Base-by-base conservation (phyloP, 2,797 vertebrate species). In the Gadopsis bispinosus region DNA sequence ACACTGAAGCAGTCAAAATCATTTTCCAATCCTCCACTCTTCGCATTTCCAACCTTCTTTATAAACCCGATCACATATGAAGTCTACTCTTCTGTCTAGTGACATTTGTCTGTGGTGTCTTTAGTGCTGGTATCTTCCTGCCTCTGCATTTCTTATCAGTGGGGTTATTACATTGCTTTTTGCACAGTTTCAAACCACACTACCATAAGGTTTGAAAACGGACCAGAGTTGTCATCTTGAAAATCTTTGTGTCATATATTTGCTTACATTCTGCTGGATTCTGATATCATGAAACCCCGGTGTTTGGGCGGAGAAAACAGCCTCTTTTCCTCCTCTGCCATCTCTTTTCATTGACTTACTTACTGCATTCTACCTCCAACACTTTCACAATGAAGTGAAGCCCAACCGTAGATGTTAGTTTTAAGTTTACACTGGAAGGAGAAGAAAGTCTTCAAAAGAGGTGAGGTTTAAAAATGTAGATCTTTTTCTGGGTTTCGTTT, bases 21-120 rank as follows among this genome's bases (percentile, higher is more conserved):
- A 61, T 53, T 73, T 75, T 58, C 69, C 43, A 72, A 55, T 73
- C 20, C 39, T 65, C 51, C n/a, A 63, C 63, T 81, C 53, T 59
- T 56, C 59, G 22, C 60, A 75, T 76, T 83, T 83, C 19, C 26
- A 4, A 61, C 50, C 59, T 64, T 83, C 79, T 81, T 89, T 74
- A 80, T 71, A 58, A 63, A 56, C 74, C 84, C 43, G 37, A 89
- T 88, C 83, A 69, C 73, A 84, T 82, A 87, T 89, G 73, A 83
- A 86, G 89, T 83, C 86, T 83, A 74, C 64, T 76, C 64, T 64
- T 50, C 62, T 59, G 56, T 77, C 35, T 41, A 26, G 37, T 74
- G 59, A 76, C 67, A 74, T 70, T 53, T 76, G 73, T 71, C 83
- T 73, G 43, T 26, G 47, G 17, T 54, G 66, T 72, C 43, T 63